Evolutionary conservation across 2,113 vertebrate genomes (phyloP).

Genomic region (Mesitornis unicolor): DNA sequence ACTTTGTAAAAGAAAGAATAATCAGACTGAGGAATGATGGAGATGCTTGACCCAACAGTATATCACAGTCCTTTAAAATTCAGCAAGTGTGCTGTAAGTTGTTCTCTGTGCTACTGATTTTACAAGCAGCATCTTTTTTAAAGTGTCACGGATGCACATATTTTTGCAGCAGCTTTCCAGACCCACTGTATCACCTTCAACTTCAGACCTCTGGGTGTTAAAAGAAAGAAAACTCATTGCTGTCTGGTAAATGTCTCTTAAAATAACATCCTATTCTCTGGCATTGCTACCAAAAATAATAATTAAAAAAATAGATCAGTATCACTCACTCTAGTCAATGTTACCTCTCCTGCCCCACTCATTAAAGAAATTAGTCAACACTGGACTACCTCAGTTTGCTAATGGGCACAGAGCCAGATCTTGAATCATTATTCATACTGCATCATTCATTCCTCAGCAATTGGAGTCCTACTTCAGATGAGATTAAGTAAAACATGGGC

Average conservation of each 20-base stretch:
- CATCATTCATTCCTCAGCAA: not conserved
- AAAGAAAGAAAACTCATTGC: not conserved
- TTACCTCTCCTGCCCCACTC: not conserved
- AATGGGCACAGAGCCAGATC: not conserved
- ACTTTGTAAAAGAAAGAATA: not conserved
- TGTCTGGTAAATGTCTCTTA: not conserved
- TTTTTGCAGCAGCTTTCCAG: not conserved
- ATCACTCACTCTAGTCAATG: not conserved
- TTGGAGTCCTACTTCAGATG: not conserved
- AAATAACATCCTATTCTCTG: not conserved
- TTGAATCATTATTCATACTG: not conserved
- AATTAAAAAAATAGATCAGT: not conserved
- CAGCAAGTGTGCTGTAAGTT: not conserved
- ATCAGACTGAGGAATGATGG: not conserved
- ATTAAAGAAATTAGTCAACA: not conserved
- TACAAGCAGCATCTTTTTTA: not conserved
- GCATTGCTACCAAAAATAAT: not conserved
- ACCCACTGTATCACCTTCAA: not conserved
- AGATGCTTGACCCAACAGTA: not conserved
- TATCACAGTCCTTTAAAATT: not conserved
- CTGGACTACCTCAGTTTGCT: not conserved
- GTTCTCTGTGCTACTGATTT: not conserved
- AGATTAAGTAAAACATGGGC: not conserved
- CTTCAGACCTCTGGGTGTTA: not conserved
- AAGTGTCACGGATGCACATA: not conserved